These are phyloP conservation scores for Phrixothrix hirtus DNA, from an alignment of 2,888 invertebrate species.

Conservation along the genomic window DNA sequence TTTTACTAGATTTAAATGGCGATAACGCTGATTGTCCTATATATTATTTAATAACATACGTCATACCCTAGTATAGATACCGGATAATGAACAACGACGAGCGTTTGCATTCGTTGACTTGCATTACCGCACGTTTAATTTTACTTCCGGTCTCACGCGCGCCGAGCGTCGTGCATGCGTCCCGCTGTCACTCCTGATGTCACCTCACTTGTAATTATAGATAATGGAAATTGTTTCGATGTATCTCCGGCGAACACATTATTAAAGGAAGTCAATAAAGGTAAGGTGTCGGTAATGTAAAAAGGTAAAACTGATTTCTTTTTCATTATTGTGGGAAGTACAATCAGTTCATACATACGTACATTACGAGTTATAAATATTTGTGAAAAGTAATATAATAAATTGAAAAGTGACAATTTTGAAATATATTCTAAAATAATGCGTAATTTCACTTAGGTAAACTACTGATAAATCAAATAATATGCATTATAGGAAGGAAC, in stretches of 20 bases:
- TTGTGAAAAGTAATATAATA: too few species aligned
- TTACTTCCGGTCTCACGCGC: constrained; percentile 36
- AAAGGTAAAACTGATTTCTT: background rate
- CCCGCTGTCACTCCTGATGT: constrained; percentile 23
- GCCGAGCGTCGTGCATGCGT: constrained; percentile 28
- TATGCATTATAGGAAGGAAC: too few species aligned
- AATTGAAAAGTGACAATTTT: too few species aligned
- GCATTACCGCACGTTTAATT: constrained; percentile 37
- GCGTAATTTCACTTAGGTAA: too few species aligned
- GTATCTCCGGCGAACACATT: constrained; percentile 7
- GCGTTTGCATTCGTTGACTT: constrained; percentile 23
- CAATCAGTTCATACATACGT: too few species aligned
- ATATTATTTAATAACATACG: constrained; percentile 17
- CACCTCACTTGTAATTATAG: constrained; percentile 28
- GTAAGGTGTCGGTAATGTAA: constrained; percentile 4
- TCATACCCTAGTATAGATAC: constrained; percentile 18
- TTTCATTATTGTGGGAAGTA: too few species aligned
- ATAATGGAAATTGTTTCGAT: constrained; percentile 28
- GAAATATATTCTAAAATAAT: too few species aligned
- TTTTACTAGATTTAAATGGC: constrained; percentile 12
- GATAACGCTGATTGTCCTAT: constrained; percentile 23
- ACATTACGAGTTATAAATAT: too few species aligned
- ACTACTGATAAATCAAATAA: too few species aligned
- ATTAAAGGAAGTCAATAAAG: constrained; percentile 14
- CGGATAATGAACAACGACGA: constrained; percentile 24